Percentiles rank a stretch among this genome's conserved stretches.
phyloP scores from a whole-genome alignment of 2,888 invertebrate genomes.

The Dryococelus australis region DNA sequence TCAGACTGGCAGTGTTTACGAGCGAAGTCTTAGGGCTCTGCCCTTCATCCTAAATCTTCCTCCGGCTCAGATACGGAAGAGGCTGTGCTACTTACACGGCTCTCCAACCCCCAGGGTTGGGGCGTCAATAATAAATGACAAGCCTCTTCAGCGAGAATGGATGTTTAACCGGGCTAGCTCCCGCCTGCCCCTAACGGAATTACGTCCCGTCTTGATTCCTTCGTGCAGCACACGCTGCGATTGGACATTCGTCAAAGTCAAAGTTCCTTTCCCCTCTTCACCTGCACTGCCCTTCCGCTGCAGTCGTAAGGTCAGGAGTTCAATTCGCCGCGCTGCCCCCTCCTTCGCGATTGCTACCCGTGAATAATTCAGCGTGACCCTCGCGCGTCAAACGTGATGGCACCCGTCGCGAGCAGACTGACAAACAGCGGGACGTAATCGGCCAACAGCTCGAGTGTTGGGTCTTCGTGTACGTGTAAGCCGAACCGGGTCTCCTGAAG shows the following conservation, averaged over 20 bases:
- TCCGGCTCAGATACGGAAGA: too few relatives aligned
- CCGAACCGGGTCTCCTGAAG: too few relatives aligned
- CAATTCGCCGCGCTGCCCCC: neutral
- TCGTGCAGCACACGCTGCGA: neutral
- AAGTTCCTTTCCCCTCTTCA: neutral
- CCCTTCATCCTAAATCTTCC: too few relatives aligned
- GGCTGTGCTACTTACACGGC: neutral
- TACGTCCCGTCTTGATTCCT: neutral
- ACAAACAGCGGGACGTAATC: too few relatives aligned
- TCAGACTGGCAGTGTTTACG: too few relatives aligned
- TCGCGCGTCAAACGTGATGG: neutral
- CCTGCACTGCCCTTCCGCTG: neutral
- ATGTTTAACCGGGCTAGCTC: too few relatives aligned
- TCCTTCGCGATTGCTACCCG: neutral
- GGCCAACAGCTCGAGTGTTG: too few relatives aligned
- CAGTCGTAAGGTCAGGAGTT: neutral
- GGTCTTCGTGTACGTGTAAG: too few relatives aligned
- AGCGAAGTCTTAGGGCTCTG: too few relatives aligned
- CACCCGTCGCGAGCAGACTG: too few relatives aligned
- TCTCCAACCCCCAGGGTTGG: neutral
- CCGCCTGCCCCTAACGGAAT: neutral
- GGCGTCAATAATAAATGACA: conserved; percentile 8
- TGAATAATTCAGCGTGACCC: neutral
- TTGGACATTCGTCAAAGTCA: conserved; percentile 1
- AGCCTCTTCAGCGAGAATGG: neutral